Evolutionary conservation across 2,797 vertebrate species (phyloP).

Genomic region (Phrynocephalus forsythii): DNA sequence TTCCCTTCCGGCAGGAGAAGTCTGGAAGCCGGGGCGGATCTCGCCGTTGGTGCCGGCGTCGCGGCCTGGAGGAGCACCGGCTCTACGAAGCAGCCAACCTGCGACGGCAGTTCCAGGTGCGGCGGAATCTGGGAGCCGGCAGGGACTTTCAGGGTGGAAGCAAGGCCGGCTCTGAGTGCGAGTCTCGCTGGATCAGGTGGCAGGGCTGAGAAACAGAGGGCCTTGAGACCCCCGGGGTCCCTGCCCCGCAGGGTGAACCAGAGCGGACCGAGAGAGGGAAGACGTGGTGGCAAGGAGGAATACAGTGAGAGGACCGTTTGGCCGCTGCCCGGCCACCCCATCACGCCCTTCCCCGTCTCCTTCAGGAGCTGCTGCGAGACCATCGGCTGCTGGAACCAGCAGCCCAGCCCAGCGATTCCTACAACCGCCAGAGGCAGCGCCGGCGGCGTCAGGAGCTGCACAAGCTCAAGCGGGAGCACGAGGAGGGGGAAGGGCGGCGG

Average conservation of each 20-base stretch:
- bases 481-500: slow-evolving; percentile 76
- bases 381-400: slow-evolving; percentile 77
- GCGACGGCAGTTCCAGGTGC: slow-evolving; percentile 91
- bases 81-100: slow-evolving; percentile 93
- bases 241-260: not conserved
- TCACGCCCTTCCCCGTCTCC: rapidly evolving
- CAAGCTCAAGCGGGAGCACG: slow-evolving; percentile 85
- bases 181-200: rapidly evolving
- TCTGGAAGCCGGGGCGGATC: slow-evolving; percentile 81
- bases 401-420: slow-evolving; percentile 44
- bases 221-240: not conserved
- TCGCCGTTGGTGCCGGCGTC: slow-evolving; percentile 88
- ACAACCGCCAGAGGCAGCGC: slow-evolving; percentile 79
- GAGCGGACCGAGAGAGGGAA: too few species aligned
- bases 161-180: too few species aligned
- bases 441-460: slow-evolving; percentile 83
- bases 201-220: not conserved
- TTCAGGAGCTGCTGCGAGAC: slow-evolving; percentile 85
- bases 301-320: not conserved
- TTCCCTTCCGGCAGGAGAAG: slow-evolving; percentile 81
- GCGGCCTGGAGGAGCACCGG: slow-evolving; percentile 91
- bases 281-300: not conserved
- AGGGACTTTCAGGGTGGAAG: not conserved
- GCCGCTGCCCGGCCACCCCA: not conserved
- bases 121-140: rapidly evolving